These are phyloP conservation scores for Cryptus armator DNA, from an alignment of 2,888 invertebrate species.

Conservation along the genomic window DNA sequence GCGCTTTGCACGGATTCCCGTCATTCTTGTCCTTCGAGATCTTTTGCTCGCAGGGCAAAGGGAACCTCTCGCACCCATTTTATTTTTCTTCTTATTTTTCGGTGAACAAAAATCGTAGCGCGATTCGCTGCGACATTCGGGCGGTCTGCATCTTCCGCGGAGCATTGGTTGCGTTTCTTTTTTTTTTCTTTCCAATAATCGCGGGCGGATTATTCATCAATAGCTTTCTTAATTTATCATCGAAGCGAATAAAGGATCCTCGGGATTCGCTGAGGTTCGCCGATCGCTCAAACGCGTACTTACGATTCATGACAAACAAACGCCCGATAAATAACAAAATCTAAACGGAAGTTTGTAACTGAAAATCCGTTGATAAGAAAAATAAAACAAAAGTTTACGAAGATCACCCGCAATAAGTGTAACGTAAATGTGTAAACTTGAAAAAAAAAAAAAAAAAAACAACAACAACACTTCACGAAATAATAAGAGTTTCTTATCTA, in stretches of 20 bases:
- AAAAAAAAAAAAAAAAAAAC: slow-evolving; percentile 61
- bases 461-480: slow-evolving; percentile 73
- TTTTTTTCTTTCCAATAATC: not conserved
- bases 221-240: not conserved
- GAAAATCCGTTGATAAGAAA: slow-evolving; percentile 20
- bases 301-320: slow-evolving; percentile 18
- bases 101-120: slow-evolving; percentile 29
- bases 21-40: slow-evolving; percentile 35
- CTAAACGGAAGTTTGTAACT: slow-evolving; percentile 12
- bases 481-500: slow-evolving; percentile 70
- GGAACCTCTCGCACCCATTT: slow-evolving; percentile 29
- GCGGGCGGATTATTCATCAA: not conserved
- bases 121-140: slow-evolving; percentile 10
- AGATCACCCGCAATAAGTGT: slow-evolving; percentile 80
- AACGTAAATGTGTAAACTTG: slow-evolving; percentile 82
- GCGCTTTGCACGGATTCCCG: slow-evolving; percentile 58
- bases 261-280: not conserved
- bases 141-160: not conserved
- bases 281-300: slow-evolving; percentile 11
- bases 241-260: slow-evolving; percentile 6
- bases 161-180: slow-evolving; percentile 1
- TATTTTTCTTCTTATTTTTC: slow-evolving; percentile 42
- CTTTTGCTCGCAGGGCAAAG: slow-evolving; percentile 52
- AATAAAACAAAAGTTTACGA: slow-evolving; percentile 76
- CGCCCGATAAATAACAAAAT: slow-evolving; percentile 20